Conservation (phyloP, 1,140 invertebrate species). For the Micrasema longulum region DNA sequence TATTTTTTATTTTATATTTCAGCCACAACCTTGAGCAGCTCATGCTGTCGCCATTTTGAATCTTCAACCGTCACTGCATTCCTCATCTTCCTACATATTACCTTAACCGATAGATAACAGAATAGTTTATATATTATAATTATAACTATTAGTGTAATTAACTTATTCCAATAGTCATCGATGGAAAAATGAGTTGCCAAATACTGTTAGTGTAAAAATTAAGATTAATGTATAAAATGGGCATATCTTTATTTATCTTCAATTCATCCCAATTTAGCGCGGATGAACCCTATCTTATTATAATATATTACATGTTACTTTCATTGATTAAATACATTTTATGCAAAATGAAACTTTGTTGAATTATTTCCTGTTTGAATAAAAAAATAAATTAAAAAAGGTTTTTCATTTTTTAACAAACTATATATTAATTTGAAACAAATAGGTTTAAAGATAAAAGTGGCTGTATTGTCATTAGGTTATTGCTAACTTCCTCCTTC, state of each 20-base stretch:
- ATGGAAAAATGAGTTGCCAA: conserved; percentile 33
- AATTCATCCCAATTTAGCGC: no score
- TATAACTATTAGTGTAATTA: conserved; percentile 21
- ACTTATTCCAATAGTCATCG: conserved; percentile 15
- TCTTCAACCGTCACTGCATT: conserved; percentile 14
- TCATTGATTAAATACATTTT: no score
- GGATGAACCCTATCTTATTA: no score
- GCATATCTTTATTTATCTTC: conserved; percentile 16
- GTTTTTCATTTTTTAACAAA: no score
- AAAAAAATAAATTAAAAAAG: no score
- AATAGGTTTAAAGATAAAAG: no score
- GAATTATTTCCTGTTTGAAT: no score
- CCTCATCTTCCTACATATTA: conserved; percentile 45
- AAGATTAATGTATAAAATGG: conserved; percentile 15
- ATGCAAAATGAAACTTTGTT: no score
- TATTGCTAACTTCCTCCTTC: no score
- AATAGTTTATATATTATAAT: conserved; percentile 26
- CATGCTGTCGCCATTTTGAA: conserved; percentile 2
- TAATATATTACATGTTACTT: no score
- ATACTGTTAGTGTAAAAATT: conserved; percentile 33
- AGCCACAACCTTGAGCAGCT: conserved; percentile 44
- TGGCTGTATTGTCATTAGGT: no score
- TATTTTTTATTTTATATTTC: conserved; percentile 38
- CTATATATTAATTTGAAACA: no score
- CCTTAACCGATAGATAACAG: conserved; percentile 51